Percentiles rank a stretch among this genome's conserved stretches.
Conservation (phyloP, 92 coral and sea anemone species). For the Ricordea florida region DNA sequence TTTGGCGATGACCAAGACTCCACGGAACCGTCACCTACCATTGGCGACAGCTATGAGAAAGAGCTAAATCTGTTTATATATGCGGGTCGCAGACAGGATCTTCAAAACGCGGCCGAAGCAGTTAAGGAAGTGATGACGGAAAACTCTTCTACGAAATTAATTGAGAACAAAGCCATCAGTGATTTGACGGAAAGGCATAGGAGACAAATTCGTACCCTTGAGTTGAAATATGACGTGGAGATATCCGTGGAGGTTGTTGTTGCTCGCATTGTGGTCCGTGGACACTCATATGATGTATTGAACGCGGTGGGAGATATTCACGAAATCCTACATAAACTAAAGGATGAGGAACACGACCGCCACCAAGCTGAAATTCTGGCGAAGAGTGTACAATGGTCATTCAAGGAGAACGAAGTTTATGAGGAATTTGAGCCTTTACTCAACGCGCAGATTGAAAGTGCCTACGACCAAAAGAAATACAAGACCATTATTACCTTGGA, state of each 20-base stretch:
- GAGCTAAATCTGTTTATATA: slow-evolving; percentile 3
- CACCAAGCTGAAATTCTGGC: slow-evolving; percentile 58
- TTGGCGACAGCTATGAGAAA: not conserved
- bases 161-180: slow-evolving; percentile 49
- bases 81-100: slow-evolving; percentile 36
- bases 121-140: slow-evolving; percentile 51
- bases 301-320: slow-evolving; percentile 23
- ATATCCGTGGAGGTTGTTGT: slow-evolving; percentile 37
- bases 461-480: not conserved
- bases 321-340: slow-evolving; percentile 20
- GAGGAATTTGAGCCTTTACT: not conserved
- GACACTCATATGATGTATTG: slow-evolving; percentile 36
- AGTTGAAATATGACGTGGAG: slow-evolving; percentile 31
- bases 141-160: slow-evolving; percentile 32
- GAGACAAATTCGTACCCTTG: slow-evolving; percentile 29
- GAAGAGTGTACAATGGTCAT: slow-evolving; percentile 33
- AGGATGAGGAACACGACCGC: slow-evolving; percentile 58
- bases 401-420: not conserved
- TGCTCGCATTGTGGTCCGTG: slow-evolving; percentile 55
- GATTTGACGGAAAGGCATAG: slow-evolving; percentile 35
- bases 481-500: not conserved
- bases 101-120: slow-evolving; percentile 20
- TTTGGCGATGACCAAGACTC: no score
- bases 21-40: no score
- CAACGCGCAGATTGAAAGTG: slow-evolving; percentile 34